phyloP scores from a whole-genome alignment of 2,797 vertebrate species.

The Cetoscarus ocellatus region DNA sequence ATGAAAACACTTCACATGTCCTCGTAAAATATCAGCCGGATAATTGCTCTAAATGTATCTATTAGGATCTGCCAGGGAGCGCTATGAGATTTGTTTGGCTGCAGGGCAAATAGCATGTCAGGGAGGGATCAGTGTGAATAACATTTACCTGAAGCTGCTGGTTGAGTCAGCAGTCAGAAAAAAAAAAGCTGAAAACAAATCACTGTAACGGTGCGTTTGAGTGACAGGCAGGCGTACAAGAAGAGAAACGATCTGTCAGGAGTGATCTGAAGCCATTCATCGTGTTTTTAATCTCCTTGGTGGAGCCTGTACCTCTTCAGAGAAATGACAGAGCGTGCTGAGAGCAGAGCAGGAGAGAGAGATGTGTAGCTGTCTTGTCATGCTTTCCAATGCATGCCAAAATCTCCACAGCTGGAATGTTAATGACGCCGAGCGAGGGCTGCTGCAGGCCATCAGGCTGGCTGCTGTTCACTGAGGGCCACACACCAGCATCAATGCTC shows the following conservation, averaged over 20 bases:
- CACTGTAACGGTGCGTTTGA: slow-evolving; percentile 17
- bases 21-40: slow-evolving; percentile 41
- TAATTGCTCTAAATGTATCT: slow-evolving; percentile 72
- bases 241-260: slow-evolving; percentile 44
- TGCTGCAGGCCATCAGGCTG: slow-evolving; percentile 57
- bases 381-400: slow-evolving; percentile 69
- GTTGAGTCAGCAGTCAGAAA: slow-evolving; percentile 54
- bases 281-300: slow-evolving; percentile 43
- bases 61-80: slow-evolving; percentile 57
- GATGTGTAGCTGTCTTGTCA: slow-evolving; percentile 77
- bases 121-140: slow-evolving; percentile 62
- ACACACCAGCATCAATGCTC: slow-evolving; percentile 25
- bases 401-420: slow-evolving; percentile 83
- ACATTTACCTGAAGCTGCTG: slow-evolving; percentile 47
- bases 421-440: slow-evolving; percentile 74
- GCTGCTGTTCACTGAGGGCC: slow-evolving; percentile 29
- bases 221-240: slow-evolving; percentile 28
- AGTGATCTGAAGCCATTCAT: slow-evolving; percentile 11
- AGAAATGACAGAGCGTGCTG: slow-evolving; percentile 33
- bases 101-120: slow-evolving; percentile 68
- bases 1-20: slow-evolving; percentile 65
- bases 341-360: slow-evolving; percentile 8
- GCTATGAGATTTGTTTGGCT: slow-evolving; percentile 57
- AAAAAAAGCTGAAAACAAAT: slow-evolving; percentile 35
- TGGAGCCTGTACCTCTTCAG: slow-evolving; percentile 18